phyloP scores from a whole-genome alignment of 2,113 vertebrate species.

The Eulemur rufifrons region DNA sequence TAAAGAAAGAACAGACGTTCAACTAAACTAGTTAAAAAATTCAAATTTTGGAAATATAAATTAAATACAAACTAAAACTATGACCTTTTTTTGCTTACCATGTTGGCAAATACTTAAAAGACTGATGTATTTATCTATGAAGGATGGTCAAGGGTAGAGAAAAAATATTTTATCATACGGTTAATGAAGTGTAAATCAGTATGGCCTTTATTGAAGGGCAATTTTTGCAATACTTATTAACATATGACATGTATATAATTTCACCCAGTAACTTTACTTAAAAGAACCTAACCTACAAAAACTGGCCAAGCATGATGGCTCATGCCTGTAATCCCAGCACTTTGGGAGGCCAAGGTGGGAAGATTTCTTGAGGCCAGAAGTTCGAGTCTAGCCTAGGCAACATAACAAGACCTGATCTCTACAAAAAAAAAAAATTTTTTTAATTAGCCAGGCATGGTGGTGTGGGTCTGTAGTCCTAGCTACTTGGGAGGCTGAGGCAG shows the following conservation, averaged over 20 bases:
- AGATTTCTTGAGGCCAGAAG: too few relatives aligned
- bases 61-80: neutral
- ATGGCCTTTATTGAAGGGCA: neutral
- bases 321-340: too few relatives aligned
- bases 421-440: too few relatives aligned
- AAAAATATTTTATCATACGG: neutral
- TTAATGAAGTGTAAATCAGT: neutral
- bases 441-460: too few relatives aligned
- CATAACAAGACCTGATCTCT: too few relatives aligned
- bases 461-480: too few relatives aligned
- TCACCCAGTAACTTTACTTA: neutral
- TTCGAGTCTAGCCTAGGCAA: too few relatives aligned
- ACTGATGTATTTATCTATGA: neutral
- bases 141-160: neutral
- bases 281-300: constrained; percentile 12
- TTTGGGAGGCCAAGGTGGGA: too few relatives aligned
- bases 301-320: neutral
- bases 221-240: neutral
- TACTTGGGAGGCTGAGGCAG: too few relatives aligned
- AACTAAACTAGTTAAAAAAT: neutral
- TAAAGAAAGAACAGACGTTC: neutral
- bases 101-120: neutral
- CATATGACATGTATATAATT: neutral
- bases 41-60: neutral
- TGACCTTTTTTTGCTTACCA: neutral